Conservation (phyloP, 2,888 invertebrate species). For the Eilema depressum region DNA sequence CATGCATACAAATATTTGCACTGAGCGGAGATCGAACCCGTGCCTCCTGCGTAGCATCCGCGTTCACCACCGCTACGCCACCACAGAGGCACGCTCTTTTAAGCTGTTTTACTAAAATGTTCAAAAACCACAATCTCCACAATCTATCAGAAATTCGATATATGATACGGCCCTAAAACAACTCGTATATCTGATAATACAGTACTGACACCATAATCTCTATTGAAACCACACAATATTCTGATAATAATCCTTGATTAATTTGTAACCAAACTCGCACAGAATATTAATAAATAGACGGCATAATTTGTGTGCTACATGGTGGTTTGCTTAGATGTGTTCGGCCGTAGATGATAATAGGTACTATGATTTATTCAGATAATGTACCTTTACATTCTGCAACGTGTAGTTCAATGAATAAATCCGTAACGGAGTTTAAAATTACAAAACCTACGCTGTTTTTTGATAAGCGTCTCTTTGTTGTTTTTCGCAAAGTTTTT, state of each 20-base stretch:
- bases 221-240: not conserved
- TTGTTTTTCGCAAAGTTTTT: no score
- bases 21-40: no score
- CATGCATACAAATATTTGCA: no score
- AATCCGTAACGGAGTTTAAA: no score
- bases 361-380: not conserved
- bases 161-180: not conserved
- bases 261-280: not conserved
- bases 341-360: not conserved
- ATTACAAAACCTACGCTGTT: no score
- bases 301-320: not conserved
- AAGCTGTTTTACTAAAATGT: no score
- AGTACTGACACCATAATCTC: not conserved
- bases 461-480: no score
- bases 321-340: not conserved
- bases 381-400: not conserved
- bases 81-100: no score
- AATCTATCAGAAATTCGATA: not conserved
- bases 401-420: no score
- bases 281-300: not conserved
- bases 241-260: slow-evolving; percentile 9
- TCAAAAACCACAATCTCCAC: no score
- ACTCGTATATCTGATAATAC: not conserved
- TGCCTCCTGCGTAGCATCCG: no score
- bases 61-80: no score